Base-by-base conservation (phyloP, 2,888 invertebrate species). In the Cepaea hortensis region DNA sequence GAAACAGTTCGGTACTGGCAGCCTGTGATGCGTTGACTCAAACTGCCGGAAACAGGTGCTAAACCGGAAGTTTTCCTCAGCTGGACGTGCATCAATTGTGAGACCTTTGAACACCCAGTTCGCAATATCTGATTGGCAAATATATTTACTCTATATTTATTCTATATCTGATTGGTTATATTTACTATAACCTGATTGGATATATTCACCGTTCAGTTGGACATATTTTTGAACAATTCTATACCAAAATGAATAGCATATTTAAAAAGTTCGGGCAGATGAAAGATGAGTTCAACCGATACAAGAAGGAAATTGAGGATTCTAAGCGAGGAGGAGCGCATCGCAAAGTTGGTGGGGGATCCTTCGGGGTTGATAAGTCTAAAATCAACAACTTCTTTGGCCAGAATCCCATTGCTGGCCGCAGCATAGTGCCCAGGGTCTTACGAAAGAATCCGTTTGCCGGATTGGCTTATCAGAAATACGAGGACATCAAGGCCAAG, bases 401-500 rank as follows among this genome's bases (percentile, higher is more conserved):
- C 3, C 46, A 77, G 18, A 80, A 79, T 62, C 76, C 82, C 48
- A 62, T 88, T 35, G 48, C 81, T 50, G 88, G 88, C 5, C 86
- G 88, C 3, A 79, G 89, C 61, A 15, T 62, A 2, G 35, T 46
- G 5, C 76, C 89, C 65, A 76, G 88, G 61, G 20, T 72, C 2
- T 83, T 80, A 55, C 82, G 85, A n/a, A 89, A 88, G 81, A 89
- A 90, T 73, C 89, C 89, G 3, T 93, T 93, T 77, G 83, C 91
- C 15, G 91, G 92, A 7, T 89, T 92, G 46, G 89, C 87, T 13
- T 89, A 91, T n/a, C 93, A 96, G 98, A 98, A 97, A 93, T 98
- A 98, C 95, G 98, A 98, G 95, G 98, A 98, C 96, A 98, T 99
- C 92, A 92, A 96, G 75, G 96, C 96, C 85, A 95, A 96, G 85